These are phyloP conservation scores for Elymnias hypermnestra DNA, from an alignment of 1,140 invertebrate genomes.

Conservation along the genomic window DNA sequence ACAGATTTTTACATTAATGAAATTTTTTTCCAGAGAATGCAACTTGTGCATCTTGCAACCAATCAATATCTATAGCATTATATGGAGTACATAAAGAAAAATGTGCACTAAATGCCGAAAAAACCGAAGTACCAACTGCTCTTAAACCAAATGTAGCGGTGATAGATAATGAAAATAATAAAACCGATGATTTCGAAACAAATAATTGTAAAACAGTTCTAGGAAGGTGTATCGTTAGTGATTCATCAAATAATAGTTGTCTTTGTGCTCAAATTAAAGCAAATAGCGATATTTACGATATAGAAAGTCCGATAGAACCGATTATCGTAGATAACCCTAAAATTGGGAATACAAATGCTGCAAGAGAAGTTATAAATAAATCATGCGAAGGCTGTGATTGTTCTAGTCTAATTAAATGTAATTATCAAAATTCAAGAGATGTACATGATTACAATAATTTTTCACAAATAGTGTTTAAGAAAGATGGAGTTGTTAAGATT, in stretches of 20 bases:
- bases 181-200: no score
- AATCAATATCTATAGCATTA: slow-evolving; percentile 6
- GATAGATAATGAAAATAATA: no score
- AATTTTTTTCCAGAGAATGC: slow-evolving; percentile 9
- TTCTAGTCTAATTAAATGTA: slow-evolving; percentile 9
- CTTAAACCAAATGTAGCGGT: slow-evolving; percentile 6
- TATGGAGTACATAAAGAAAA: slow-evolving; percentile 17
- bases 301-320: slow-evolving; percentile 13
- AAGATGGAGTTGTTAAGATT: slow-evolving; percentile 51
- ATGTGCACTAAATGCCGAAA: slow-evolving; percentile 10
- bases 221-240: slow-evolving; percentile 40
- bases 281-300: slow-evolving; percentile 27
- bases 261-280: slow-evolving; percentile 36
- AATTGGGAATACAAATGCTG: slow-evolving; percentile 1
- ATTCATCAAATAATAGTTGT: slow-evolving; percentile 15
- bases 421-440: not conserved
- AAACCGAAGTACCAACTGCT: slow-evolving; percentile 15
- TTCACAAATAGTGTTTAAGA: slow-evolving; percentile 37
- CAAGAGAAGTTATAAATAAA: slow-evolving; percentile 5
- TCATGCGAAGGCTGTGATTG: slow-evolving; percentile 38
- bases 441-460: slow-evolving; percentile 10
- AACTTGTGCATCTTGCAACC: slow-evolving; percentile 19
- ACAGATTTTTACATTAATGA: not conserved
- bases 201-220: slow-evolving; percentile 34
- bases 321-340: slow-evolving; percentile 8